Evolutionary conservation across 2,888 invertebrate species (phyloP).

Genomic region (Caenorhabditis afra): DNA sequence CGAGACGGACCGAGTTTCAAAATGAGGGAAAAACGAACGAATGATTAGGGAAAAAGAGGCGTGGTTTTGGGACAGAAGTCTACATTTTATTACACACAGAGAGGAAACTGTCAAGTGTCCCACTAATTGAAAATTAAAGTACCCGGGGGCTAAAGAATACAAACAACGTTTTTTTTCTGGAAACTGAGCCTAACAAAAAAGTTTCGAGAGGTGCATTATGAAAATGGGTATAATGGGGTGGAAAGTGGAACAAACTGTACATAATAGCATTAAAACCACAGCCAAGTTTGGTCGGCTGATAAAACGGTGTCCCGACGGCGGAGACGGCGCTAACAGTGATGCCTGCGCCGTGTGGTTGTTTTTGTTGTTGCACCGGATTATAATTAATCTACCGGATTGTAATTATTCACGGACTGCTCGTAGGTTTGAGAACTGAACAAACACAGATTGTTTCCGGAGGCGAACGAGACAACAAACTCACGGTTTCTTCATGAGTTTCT

Average conservation of each 20-base stretch:
- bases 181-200: no score
- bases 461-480: constrained; percentile 14
- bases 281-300: constrained; percentile 19
- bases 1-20: constrained; percentile 6
- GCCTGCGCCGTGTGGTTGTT: constrained; percentile 14
- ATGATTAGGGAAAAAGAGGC: constrained; percentile 20
- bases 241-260: constrained; percentile 18
- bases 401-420: constrained; percentile 35
- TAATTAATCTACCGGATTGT: constrained; percentile 47
- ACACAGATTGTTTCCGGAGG: constrained; percentile 35
- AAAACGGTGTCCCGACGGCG: constrained; percentile 18
- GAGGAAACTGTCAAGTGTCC: neutral
- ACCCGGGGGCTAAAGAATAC: neutral
- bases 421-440: constrained; percentile 57
- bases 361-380: constrained; percentile 50
- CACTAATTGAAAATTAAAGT: constrained; percentile 23
- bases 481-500: constrained; percentile 55
- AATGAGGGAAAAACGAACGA: constrained; percentile 7
- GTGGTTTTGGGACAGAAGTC: constrained; percentile 26
- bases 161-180: neutral
- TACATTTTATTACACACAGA: constrained; percentile 19
- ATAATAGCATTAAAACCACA: constrained; percentile 53
- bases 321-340: constrained; percentile 11
- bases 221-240: neutral
- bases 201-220: neutral